These are phyloP conservation scores for Macrophya annulata DNA, from an alignment of 2,888 invertebrate genomes.

Conservation along the genomic window DNA sequence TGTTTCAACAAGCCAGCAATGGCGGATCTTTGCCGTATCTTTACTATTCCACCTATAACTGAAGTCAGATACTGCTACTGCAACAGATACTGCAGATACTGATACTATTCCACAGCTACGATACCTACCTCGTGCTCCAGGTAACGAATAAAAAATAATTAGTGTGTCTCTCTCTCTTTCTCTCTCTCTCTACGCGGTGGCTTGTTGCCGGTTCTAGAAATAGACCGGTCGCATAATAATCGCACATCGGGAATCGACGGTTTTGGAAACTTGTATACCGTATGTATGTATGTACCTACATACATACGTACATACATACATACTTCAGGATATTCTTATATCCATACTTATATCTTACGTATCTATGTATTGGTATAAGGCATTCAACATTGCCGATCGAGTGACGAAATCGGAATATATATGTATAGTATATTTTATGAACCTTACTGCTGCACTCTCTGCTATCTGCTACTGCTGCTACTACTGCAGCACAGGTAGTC, in stretches of 20 bases:
- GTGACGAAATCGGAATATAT: slow-evolving; percentile 39
- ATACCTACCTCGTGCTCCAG: not conserved
- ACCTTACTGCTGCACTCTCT: not conserved
- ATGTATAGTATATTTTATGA: slow-evolving; percentile 34
- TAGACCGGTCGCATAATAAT: slow-evolving; percentile 76
- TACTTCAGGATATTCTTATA: not conserved
- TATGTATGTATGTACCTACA: not conserved
- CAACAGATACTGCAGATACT: not conserved
- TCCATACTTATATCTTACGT: no score
- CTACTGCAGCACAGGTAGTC: slow-evolving; percentile 3
- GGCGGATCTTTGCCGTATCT: not conserved
- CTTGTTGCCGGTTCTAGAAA: slow-evolving; percentile 73
- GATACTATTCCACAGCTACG: not conserved
- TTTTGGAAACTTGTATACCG: slow-evolving; percentile 75
- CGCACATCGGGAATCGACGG: slow-evolving; percentile 69
- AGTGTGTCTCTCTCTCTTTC: slow-evolving; percentile 69
- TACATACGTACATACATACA: not conserved
- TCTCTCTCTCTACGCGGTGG: not conserved
- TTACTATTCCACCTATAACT: not conserved
- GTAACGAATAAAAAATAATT: slow-evolving; percentile 74
- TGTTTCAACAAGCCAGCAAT: slow-evolving; percentile 66
- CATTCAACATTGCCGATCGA: not conserved
- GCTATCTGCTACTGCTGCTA: no score
- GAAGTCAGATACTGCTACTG: not conserved
- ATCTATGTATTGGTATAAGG: not conserved